These are phyloP conservation scores for Tetropium fuscum DNA, from an alignment of 2,888 invertebrate genomes.

Conservation along the genomic window DNA sequence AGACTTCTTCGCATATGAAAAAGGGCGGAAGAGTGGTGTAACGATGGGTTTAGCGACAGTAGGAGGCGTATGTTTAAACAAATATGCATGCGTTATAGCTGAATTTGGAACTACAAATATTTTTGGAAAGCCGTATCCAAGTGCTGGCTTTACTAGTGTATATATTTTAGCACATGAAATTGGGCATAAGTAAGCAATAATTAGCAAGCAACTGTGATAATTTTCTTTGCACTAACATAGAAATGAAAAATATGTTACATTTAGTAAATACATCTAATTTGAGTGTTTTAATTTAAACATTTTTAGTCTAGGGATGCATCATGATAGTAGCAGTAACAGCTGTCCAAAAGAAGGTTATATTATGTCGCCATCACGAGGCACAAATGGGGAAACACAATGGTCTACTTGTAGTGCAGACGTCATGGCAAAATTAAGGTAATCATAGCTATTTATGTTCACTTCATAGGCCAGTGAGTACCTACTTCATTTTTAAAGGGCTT, in stretches of 20 bases:
- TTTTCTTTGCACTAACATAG: no score
- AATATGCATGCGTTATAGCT: conserved; percentile 82
- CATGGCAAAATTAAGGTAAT: conserved; percentile 72
- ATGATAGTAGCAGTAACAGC: conserved; percentile 78
- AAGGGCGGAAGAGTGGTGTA: conserved; percentile 76
- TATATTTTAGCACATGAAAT: conserved; percentile 88
- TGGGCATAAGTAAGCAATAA: conserved; percentile 84
- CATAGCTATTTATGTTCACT: background rate
- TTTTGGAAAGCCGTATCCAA: conserved; percentile 83
- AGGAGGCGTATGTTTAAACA: conserved; percentile 79
- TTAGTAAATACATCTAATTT: no score
- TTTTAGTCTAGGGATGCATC: conserved; percentile 82
- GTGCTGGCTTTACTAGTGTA: conserved; percentile 86
- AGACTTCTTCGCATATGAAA: conserved; percentile 80
- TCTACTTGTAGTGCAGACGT: conserved; percentile 80
- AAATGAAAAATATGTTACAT: no score
- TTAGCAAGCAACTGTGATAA: no score
- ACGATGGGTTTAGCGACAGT: conserved; percentile 89
- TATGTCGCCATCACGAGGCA: conserved; percentile 85
- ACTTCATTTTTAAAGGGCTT: no score
- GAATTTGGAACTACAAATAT: conserved; percentile 81
- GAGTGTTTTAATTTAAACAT: no score
- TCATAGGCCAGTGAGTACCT: no score
- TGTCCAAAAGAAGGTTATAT: conserved; percentile 84
- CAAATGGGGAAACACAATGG: conserved; percentile 83